Evolutionary conservation across 1,140 invertebrate genomes (phyloP), one percentile per base, ranked within the genome.

Genomic region (Tetragnatha versicolor): DNA sequence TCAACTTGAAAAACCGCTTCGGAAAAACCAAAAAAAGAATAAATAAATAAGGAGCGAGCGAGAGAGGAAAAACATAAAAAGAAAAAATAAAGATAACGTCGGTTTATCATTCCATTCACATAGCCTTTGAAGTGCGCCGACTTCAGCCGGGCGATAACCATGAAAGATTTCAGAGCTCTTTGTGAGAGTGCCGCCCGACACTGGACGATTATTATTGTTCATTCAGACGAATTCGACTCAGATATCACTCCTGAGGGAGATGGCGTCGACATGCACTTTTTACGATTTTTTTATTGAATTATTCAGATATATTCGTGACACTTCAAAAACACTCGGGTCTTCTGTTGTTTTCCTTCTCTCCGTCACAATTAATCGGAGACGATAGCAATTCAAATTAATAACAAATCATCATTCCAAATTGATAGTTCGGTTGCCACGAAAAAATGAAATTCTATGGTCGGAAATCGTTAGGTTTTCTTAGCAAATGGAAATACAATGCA

Each of bases 1-100:
- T 77, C 61, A 77, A 77, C 73, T 77, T 66, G 73, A 77, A 77
- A 77, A 77, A 77, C 73, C 73, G 73, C 73, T 65, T 60, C 47
- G 45, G 73, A 49, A 75, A 66, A 53, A 60, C 55, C 37, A 61
- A 73, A 55, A 29, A 75, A 49, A 55, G 49, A 55, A 65, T 45
- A 45, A 70, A 53, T 39, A 55, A 70, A 53, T 35, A 55, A 70
- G 5, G 20, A 45, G 29, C 14, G 37, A n/a, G n/a, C n/a, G n/a
- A n/a, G n/a, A n/a, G 31, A 66, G 27, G 47, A 27, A 65, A 65
- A 75, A 75, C 39, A 75, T 27, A 20, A n/a, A 9, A 63, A 35
- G 35, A 47, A 61, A 75, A 72, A 69, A 70, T 42, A 76, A 76
- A 65, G 73, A 77, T 77, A 77, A 66, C 61, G 73, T 39, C 73